A percentile compares a stretch with the other conserved stretches of the same genome.
Evolutionary conservation across 2,888 invertebrate genomes (phyloP).

Genomic region (Tachina grossa): DNA sequence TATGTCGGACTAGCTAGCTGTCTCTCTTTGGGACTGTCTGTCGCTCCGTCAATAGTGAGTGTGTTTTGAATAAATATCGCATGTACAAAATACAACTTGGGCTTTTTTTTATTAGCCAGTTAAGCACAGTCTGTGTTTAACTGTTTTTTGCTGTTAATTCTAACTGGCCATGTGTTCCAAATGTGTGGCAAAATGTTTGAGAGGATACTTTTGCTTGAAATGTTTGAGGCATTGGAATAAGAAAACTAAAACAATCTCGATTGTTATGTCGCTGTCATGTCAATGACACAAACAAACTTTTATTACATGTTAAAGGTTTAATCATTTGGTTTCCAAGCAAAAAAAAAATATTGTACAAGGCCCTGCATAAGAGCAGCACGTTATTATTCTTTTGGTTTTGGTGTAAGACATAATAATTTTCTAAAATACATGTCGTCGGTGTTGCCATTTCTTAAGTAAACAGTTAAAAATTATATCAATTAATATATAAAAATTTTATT

Average conservation of each 20-base stretch:
- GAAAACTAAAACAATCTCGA: constrained; percentile 56
- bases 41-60: constrained; percentile 11
- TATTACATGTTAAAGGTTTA: constrained; percentile 70
- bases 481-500: neutral
- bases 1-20: constrained; percentile 10
- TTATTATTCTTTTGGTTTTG: neutral
- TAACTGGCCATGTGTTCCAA: constrained; percentile 33
- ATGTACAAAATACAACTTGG: constrained; percentile 49
- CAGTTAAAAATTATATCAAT: neutral
- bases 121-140: neutral
- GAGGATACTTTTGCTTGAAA: constrained; percentile 45
- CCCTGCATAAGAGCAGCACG: neutral
- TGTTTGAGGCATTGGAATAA: constrained; percentile 2
- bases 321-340: constrained; percentile 41
- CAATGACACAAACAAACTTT: constrained; percentile 73
- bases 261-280: constrained; percentile 72
- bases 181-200: constrained; percentile 31
- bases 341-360: constrained; percentile 6
- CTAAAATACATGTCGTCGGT: neutral
- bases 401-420: constrained; percentile 14
- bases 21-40: neutral
- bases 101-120: constrained; percentile 32
- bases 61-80: constrained; percentile 43
- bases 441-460: neutral
- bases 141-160: constrained; percentile 1